Evolutionary conservation across 2,888 invertebrate species (phyloP).

Genomic region (Crioceris asparagi): DNA sequence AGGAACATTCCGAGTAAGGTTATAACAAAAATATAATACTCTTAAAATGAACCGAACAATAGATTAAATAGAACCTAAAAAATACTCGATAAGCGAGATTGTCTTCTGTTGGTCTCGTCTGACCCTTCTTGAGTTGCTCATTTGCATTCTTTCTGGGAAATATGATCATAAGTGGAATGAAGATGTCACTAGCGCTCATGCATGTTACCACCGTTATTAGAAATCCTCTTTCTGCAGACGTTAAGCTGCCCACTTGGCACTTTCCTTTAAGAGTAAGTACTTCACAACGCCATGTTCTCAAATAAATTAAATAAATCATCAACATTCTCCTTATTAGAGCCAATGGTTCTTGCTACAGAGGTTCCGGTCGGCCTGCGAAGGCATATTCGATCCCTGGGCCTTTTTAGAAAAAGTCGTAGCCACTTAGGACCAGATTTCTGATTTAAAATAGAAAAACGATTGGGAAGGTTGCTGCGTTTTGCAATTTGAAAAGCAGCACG

Average conservation of each 20-base stretch:
- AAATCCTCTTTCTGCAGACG: too few species aligned
- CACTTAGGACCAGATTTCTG: slow-evolving; percentile 5
- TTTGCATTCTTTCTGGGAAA: slow-evolving; percentile 6
- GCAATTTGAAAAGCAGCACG: slow-evolving; percentile 13
- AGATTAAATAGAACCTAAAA: too few species aligned
- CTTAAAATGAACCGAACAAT: too few species aligned
- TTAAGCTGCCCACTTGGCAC: too few species aligned
- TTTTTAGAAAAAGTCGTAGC: background rate
- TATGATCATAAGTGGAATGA: too few species aligned
- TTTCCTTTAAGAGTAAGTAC: too few species aligned
- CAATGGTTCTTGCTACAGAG: slow-evolving; percentile 10
- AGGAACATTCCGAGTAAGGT: too few species aligned
- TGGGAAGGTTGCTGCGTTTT: slow-evolving; percentile 8
- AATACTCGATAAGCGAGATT: too few species aligned
- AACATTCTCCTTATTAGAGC: slow-evolving; percentile 12
- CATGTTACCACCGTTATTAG: too few species aligned
- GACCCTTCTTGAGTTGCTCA: slow-evolving; percentile 9
- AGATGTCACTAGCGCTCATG: too few species aligned
- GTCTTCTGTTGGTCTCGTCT: slow-evolving; percentile 17
- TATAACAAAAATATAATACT: too few species aligned
- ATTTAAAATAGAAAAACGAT: slow-evolving; percentile 10
- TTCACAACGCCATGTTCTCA: slow-evolving; percentile 7
- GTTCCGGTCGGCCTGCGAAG: slow-evolving; percentile 1
- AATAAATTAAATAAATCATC: slow-evolving; percentile 11
- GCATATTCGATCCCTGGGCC: background rate